Evolutionary conservation across 2,113 vertebrate genomes (phyloP), one percentile per base, ranked within the genome.

Genomic region (Eira barbara): DNA sequence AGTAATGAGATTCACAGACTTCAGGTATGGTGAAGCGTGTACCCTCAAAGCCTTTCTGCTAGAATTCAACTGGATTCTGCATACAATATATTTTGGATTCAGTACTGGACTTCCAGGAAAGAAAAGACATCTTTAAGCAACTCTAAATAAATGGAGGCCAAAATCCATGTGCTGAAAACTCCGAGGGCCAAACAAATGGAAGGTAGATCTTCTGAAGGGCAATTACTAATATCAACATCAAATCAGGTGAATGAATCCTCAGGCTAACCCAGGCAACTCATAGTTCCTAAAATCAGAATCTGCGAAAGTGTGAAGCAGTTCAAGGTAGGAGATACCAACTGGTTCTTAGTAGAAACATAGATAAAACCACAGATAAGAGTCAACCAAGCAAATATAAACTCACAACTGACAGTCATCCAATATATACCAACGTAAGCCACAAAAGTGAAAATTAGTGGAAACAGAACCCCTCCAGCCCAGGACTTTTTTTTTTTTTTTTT

Each of bases 31-130:
- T 52, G 84, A 97, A 82, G 80, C 31, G 39, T n/a, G 52, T 59
- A 71, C 6, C 29, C 79, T 89, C 42, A 83, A 63, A 63, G 91
- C 42, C 78, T 89, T 84, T 87, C 67, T 27, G 78, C 82, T 71
- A 52, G 94, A 84, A 89, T 47, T 80, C 84, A 89, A 81, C 78
- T 45, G 63, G 55, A 89, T 55, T 80, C 47, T 80, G 88, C 73
- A 81, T 81, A 76, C 92, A 92, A 89, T 94, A 89, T 36, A 74
- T 42, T 92, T 85, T 57, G 84, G 89, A 96, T 92, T 92, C 89
- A 81, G n/a, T 65, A 27, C 63, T 36, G 45, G 92, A 39, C 71
- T 97, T 89, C 47, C 61, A 96, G 85, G 84, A 95, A 94, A 96
- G 94, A 78, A 94, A 45, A 92, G 55, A 74, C 71, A 52, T 85